These are phyloP conservation scores for Peromyscus maniculatus DNA, from an alignment of 2,113 vertebrate species.

Conservation along the genomic window DNA sequence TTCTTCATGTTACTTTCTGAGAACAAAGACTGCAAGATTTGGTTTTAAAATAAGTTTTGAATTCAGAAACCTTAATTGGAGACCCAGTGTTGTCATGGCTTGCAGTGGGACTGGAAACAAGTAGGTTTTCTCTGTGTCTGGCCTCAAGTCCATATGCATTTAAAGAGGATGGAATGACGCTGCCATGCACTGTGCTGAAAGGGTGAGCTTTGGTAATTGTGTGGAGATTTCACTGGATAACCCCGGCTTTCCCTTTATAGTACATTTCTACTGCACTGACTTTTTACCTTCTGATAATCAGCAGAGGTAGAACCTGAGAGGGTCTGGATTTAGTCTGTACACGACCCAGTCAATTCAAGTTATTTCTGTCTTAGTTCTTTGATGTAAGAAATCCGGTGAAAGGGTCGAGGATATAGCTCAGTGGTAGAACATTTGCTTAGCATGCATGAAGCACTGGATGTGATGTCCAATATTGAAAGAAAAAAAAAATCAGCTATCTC, in stretches of 20 bases:
- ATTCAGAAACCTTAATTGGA: conserved; percentile 7
- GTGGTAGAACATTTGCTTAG: neutral
- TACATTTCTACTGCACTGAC: conserved; percentile 12
- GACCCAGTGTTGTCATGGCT: neutral
- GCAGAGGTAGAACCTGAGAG: neutral
- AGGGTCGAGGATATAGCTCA: neutral
- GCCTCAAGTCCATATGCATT: neutral
- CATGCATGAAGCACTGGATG: neutral
- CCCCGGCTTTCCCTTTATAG: conserved; percentile 11
- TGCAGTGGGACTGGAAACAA: neutral
- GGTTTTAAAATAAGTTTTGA: conserved; percentile 6
- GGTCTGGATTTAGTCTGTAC: neutral
- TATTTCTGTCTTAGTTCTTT: conserved; percentile 51
- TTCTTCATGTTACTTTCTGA: conserved; percentile 31
- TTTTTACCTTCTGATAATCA: neutral
- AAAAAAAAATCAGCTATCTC: conserved; percentile 25
- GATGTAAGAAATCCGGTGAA: conserved; percentile 35
- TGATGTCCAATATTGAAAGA: neutral
- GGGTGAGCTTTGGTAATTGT: neutral
- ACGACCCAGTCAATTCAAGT: conserved; percentile 46
- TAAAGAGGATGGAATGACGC: neutral
- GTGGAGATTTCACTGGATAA: neutral
- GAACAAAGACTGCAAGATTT: conserved; percentile 3
- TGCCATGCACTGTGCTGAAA: neutral
- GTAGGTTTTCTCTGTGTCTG: conserved; percentile 13